Base-by-base conservation (phyloP, 2,888 invertebrate species). In the Agapetus fuscipes region DNA sequence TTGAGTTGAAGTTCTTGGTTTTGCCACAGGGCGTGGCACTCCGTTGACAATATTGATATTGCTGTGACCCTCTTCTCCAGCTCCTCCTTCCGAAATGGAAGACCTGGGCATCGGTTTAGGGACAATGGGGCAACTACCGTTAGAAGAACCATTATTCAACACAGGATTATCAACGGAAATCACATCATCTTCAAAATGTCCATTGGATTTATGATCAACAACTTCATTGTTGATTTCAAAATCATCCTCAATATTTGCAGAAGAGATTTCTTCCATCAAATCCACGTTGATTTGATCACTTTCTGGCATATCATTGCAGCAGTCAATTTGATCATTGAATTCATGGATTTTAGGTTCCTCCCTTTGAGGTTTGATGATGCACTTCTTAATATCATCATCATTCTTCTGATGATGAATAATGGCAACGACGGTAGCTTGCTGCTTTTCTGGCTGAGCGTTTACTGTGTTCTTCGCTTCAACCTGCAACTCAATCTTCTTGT, bases 81-180 rank as follows among this genome's bases (percentile, higher is more conserved):
- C 58, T 0, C 71, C 72, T 2, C 72, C 71, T 52, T 86, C 86
- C 1, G 83, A 81, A 39, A 87, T 72, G 10, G 86, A 85, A 0
- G 83, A 80, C 51, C 87, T 72, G 1, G 88, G 87, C 62, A 87
- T 65, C 10, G 88, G 87, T 57, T 86, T 87, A 0, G 87, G 87
- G 2, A 20, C 20, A 20, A 6, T 20, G 82, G 79, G 25, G 28
- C 34, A 1, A 24, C 7, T 31, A 77, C 67, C 67, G 29, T 70
- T 71, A 4, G 64, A 58, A 42, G 63, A 51, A 51, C 65, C 64
- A 39, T 64, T 63, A n/a, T n/a, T n/a, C n/a, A n/a, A n/a, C n/a
- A n/a, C n/a, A n/a, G n/a, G n/a, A 47, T 67, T 37, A 27, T 11
- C 27, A 17, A 20, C 32, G 15, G 29, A 20, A 36, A 45, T 51